Evolutionary conservation across 30 jellyfish, hydroid and myxozoan species (phyloP), one percentile per base, ranked within the genome.

Genomic region (Rhopilema esculentum): DNA sequence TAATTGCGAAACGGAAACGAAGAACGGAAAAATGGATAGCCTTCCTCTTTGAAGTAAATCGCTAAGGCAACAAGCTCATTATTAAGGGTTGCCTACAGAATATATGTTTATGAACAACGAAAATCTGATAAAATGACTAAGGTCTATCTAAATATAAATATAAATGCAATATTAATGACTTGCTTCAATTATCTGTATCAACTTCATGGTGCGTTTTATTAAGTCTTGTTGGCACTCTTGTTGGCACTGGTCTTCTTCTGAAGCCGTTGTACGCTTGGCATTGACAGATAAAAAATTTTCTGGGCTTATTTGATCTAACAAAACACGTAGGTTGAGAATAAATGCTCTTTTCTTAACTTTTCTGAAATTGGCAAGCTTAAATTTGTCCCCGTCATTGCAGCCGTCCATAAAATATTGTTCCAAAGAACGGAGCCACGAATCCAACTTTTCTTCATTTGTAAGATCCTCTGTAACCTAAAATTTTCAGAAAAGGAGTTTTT

Each of bases 191-290:
- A n/a, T n/a, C n/a, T n/a, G n/a, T n/a, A n/a, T n/a, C n/a, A n/a
- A n/a, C n/a, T n/a, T n/a, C n/a, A n/a, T n/a, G 84, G 53, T 6
- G 12, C 51, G 22, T 21, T 31, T 16, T 19, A 24, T 12, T 25
- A 40, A 51, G 76, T 33, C 16, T 24, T 51, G 8, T 85, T 89
- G 94, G 67, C 75, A 49, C 67, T 83, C 79, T 86, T 89, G 0
- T 52, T 76, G 20, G 28, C 57, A 40, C 57, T 40, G 57, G 6
- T 40, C 57, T 2, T 2, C 12, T 2, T 40, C 12, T 12, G 12
- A 40, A 40, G 12, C 12, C 9, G 57, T 6, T 2, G 57, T 2
- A 2, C 9, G 57, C 29, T 7, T 63, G 17, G 27, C n/a, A 63
- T 66, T 9, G 21, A 23, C 30, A 8, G 29, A 4, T 19, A 7